Evolutionary conservation across 2,113 vertebrate species (phyloP).

Genomic region (Saiga tatarica): DNA sequence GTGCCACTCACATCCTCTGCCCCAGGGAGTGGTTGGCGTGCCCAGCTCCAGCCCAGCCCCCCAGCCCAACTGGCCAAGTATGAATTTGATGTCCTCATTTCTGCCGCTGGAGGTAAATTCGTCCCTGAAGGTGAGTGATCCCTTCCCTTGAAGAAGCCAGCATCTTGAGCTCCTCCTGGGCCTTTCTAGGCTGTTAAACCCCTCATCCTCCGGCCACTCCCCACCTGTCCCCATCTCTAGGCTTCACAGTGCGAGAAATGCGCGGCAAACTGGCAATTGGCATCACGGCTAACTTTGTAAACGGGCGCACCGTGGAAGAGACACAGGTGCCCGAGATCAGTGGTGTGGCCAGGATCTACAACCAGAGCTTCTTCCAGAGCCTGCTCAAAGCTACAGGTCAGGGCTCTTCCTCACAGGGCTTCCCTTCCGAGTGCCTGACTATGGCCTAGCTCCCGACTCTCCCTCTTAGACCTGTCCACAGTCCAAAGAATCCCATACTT

Average conservation of each 20-base stretch:
- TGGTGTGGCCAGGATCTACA: conserved; percentile 95
- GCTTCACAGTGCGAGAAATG: conserved; percentile 92
- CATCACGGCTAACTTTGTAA: conserved; percentile 95
- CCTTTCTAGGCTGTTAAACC: background rate
- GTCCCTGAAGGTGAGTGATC: conserved; percentile 90
- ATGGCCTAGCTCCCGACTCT: background rate
- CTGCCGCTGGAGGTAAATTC: conserved; percentile 92
- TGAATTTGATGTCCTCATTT: conserved; percentile 94
- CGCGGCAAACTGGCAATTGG: conserved; percentile 95
- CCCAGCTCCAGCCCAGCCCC: conserved; percentile 84
- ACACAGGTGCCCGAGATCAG: conserved; percentile 94
- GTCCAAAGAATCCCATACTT: background rate
- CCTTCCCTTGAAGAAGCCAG: background rate
- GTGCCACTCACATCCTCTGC: background rate
- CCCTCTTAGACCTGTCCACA: background rate
- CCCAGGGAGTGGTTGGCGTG: conserved; percentile 87
- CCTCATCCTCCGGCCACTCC: background rate
- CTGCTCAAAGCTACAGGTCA: conserved; percentile 91
- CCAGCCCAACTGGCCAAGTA: conserved; percentile 83
- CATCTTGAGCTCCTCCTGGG: background rate
- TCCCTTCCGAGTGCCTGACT: background rate
- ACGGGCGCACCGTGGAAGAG: conserved; percentile 86
- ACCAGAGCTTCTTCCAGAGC: conserved; percentile 95
- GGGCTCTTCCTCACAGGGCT: background rate
- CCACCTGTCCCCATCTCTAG: conserved; percentile 69